Evolutionary conservation across 2,113 vertebrate genomes (phyloP).

Genomic region (Charadrius vociferus): DNA sequence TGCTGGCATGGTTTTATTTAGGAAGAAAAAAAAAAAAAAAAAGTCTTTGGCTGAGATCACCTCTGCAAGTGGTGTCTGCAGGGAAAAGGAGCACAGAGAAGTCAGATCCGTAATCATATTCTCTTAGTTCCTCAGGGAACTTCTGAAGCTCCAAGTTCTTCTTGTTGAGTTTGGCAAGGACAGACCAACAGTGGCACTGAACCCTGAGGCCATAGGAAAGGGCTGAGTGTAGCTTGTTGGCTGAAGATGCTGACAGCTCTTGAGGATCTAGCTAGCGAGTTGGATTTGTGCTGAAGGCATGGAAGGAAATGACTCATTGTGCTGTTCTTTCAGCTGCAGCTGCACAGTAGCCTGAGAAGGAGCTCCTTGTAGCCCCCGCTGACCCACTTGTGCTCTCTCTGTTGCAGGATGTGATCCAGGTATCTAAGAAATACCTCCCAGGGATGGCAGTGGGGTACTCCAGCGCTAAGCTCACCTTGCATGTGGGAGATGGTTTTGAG

Average conservation of each 20-base stretch:
- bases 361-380: neutral
- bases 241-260: constrained; percentile 21
- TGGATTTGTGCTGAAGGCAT: neutral
- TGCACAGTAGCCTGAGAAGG: neutral
- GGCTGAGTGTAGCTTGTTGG: neutral
- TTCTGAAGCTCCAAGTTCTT: neutral
- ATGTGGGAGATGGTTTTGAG: constrained; percentile 95
- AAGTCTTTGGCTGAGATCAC: neutral
- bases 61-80: neutral
- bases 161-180: constrained; percentile 26
- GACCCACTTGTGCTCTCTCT: constrained; percentile 3
- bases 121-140: neutral
- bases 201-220: neutral
- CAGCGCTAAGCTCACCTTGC: constrained; percentile 91
- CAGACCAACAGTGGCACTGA: neutral
- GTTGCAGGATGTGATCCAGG: constrained; percentile 93
- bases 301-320: constrained; percentile 25
- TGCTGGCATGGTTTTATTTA: neutral
- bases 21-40: neutral
- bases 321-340: neutral
- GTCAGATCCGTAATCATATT: neutral
- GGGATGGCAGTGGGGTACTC: constrained; percentile 95
- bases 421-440: constrained; percentile 94
- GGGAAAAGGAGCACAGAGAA: neutral
- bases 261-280: neutral